phyloP scores from a whole-genome alignment of 2,888 invertebrate genomes.

The Embidobia sp. region DNA sequence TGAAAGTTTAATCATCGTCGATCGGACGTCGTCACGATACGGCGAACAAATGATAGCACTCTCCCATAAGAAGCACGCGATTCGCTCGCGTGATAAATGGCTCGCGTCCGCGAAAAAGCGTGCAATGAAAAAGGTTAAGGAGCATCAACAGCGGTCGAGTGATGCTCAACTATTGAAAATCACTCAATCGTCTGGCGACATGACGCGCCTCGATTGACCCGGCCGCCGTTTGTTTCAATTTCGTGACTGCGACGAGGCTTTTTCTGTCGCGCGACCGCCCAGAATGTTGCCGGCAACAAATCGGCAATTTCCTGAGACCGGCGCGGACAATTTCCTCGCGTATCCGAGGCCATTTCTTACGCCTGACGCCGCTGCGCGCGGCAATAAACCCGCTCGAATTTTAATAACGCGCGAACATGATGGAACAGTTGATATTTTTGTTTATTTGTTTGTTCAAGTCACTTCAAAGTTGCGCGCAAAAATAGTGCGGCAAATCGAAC shows the following conservation, averaged over 20 bases:
- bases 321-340: no score
- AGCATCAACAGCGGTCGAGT: slow-evolving; percentile 42
- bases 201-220: slow-evolving; percentile 49
- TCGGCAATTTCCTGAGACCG: slow-evolving; percentile 45
- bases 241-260: slow-evolving; percentile 9
- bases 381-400: slow-evolving; percentile 13
- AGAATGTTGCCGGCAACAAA: slow-evolving; percentile 55
- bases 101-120: slow-evolving; percentile 37
- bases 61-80: slow-evolving; percentile 35
- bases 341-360: no score
- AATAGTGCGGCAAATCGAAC: slow-evolving; percentile 40
- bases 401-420: slow-evolving; percentile 6
- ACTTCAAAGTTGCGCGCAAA: slow-evolving; percentile 32
- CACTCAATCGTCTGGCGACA: slow-evolving; percentile 47
- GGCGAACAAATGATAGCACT: slow-evolving; percentile 31
- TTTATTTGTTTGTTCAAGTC: slow-evolving; percentile 11
- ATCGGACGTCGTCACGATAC: slow-evolving; percentile 29
- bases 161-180: slow-evolving; percentile 49
- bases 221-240: slow-evolving; percentile 51
- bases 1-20: slow-evolving; percentile 41
- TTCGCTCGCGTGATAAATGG: slow-evolving; percentile 47
- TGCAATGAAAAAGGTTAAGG: slow-evolving; percentile 48
- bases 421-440: not conserved
- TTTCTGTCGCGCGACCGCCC: slow-evolving; percentile 35
- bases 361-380: no score